Evolutionary conservation across 2,888 invertebrate species (phyloP), one percentile per base, ranked within the genome.

Genomic region (Herminia tarsipennalis): DNA sequence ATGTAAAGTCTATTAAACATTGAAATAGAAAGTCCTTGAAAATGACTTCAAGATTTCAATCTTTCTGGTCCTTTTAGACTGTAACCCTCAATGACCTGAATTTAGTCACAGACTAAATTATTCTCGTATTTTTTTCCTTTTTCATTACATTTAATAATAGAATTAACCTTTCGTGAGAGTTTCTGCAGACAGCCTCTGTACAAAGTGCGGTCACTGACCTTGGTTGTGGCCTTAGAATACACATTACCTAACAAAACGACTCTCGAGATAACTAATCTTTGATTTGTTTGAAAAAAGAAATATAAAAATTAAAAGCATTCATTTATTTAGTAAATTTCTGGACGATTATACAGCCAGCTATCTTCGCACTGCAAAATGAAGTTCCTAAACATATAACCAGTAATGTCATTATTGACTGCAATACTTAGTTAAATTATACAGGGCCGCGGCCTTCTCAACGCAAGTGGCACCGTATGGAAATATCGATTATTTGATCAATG

Each of bases 281-380:
- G 17, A 8, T 18, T 25, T 25, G 27, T n/a, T 18, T 28, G 27
- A 16, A 9, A 10, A 36, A 2, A 1, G 13, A 27, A 2, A 27
- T 13, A 27, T 28, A 28, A 8, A 28, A n/a, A 14, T 16, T 13
- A 14, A 41, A n/a, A n/a, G n/a, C n/a, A n/a, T n/a, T n/a, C n/a
- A n/a, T n/a, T n/a, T n/a, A n/a, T n/a, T n/a, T n/a, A n/a, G n/a
- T n/a, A n/a, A n/a, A n/a, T n/a, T n/a, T n/a, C n/a, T n/a, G n/a
- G n/a, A n/a, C n/a, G n/a, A n/a, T n/a, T n/a, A n/a, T n/a, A n/a
- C n/a, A n/a, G n/a, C n/a, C 25, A 37, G 49, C 51, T 60, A 55
- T 57, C 50, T 64, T 64, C 49, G 54, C 55, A 64, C 55, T 67
- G 57, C 46, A 47, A 55, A 58, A 27, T 50, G 17, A 33, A 43